Percentiles rank a stretch among this genome's conserved stretches.
phyloP scores from a whole-genome alignment of 2,888 invertebrate species.

The Sesamia inferens region DNA sequence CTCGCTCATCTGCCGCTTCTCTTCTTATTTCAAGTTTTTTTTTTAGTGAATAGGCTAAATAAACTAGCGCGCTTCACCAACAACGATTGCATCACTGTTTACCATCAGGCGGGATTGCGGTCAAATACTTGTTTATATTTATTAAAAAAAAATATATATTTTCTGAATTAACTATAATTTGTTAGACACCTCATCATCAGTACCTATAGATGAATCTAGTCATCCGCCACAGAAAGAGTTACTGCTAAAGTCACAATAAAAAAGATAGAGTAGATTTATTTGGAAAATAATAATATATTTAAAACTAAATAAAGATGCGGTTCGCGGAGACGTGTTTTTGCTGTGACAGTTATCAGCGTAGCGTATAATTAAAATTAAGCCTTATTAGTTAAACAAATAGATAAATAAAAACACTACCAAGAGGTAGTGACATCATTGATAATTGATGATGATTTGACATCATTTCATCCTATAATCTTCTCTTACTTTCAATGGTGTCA shows the following conservation, averaged over 20 bases:
- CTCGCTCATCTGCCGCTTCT: no score
- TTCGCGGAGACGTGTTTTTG: not conserved
- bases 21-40: no score
- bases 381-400: no score
- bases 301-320: not conserved
- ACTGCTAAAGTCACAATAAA: conserved; percentile 8
- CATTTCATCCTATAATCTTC: not conserved
- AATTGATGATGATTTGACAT: no score
- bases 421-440: no score
- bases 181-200: not conserved
- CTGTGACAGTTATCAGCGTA: not conserved
- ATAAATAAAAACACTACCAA: no score
- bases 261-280: conserved; percentile 14
- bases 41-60: no score
- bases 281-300: not conserved
- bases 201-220: not conserved
- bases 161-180: not conserved
- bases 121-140: no score
- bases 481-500: not conserved
- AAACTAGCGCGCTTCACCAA: no score
- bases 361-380: not conserved
- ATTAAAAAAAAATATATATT: no score
- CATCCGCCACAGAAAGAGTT: not conserved
- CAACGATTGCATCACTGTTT: no score
- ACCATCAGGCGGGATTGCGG: no score